Base-by-base conservation (phyloP, 2,797 vertebrate species). In the Brotula barbata region DNA sequence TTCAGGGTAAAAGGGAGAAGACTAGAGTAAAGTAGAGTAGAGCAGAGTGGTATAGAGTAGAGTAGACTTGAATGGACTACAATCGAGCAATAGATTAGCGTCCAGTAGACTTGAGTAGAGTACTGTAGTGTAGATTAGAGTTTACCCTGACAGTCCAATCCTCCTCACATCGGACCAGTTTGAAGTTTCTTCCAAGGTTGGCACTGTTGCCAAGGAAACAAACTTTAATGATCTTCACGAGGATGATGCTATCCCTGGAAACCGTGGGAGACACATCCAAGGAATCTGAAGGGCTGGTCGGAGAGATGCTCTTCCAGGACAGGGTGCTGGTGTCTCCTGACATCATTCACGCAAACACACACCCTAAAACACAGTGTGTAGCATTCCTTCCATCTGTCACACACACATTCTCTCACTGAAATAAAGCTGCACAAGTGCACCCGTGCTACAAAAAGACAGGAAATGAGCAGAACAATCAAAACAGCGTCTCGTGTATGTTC, bases 151-250 rank as follows among this genome's bases (percentile, higher is more conserved):
- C 89, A 33, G 92, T 93, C 0, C 92, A 94, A 0, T 89, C 85
- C 19, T 94, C 92, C 2, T 93, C 88, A 67, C 95, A 98, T 66
- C 95, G 94, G 31, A 98, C 93, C 84, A 98, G 89, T 80, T 98
- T 98, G 90, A 98, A 98, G 91, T 96, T 96, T 82, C 94, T 97
- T 37, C 94, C 93, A 43, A 94, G 81, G 84, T 95, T 97, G 85
- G 84, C 75, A 36, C 93, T 96, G 92, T 94, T 97, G 88, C 94
- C 96, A 19, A 92, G 93, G 86, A 96, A 97, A 75, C 96, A 98
- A 64, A 98, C 95, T 90, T 98, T 98, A 76, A 98, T 91, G 85
- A 98, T 98, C 65, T 95, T 92, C 40, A 86, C 85, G 0, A 23
- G 53, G 51, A 87, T 84, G 20, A 90, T 64, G 73, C 71, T 80